Evolutionary conservation across 2,113 vertebrate genomes (phyloP).

Genomic region (Thunnus maccoyii): DNA sequence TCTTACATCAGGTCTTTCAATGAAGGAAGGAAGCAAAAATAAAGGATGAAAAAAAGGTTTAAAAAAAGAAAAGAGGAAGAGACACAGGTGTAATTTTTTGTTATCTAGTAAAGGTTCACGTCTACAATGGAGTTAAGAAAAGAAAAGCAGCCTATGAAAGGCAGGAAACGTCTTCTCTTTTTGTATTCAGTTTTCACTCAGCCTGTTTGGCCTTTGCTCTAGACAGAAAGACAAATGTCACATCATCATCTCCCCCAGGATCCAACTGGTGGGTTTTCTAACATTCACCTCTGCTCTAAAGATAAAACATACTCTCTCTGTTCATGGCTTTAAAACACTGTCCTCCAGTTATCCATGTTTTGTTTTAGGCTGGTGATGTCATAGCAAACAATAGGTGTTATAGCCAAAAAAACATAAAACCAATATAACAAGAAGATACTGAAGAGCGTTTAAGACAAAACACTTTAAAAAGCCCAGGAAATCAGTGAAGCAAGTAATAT

Average conservation of each 20-base stretch:
- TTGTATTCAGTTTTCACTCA: conserved; percentile 11
- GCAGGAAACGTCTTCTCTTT: background rate
- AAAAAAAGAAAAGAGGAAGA: too few relatives aligned
- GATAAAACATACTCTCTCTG: background rate
- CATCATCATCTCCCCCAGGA: conserved; percentile 4
- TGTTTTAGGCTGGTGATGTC: background rate
- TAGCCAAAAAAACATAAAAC: too few relatives aligned
- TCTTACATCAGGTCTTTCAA: background rate
- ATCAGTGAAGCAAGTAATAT: too few relatives aligned
- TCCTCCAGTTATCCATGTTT: background rate
- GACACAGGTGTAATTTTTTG: background rate
- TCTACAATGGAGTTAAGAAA: background rate
- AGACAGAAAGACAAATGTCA: conserved; percentile 39
- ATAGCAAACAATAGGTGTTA: background rate
- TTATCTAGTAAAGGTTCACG: background rate
- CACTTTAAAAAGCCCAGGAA: too few relatives aligned
- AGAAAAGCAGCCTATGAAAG: background rate
- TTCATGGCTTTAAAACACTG: background rate
- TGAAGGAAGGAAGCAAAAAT: background rate
- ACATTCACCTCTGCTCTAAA: background rate
- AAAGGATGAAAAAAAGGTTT: background rate
- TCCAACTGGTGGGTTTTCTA: background rate
- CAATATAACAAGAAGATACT: background rate
- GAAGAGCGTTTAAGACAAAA: background rate
- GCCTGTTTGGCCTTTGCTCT: conserved; percentile 16